Evolutionary conservation across 2,113 vertebrate genomes (phyloP).

Genomic region (Hepsetus odoe): DNA sequence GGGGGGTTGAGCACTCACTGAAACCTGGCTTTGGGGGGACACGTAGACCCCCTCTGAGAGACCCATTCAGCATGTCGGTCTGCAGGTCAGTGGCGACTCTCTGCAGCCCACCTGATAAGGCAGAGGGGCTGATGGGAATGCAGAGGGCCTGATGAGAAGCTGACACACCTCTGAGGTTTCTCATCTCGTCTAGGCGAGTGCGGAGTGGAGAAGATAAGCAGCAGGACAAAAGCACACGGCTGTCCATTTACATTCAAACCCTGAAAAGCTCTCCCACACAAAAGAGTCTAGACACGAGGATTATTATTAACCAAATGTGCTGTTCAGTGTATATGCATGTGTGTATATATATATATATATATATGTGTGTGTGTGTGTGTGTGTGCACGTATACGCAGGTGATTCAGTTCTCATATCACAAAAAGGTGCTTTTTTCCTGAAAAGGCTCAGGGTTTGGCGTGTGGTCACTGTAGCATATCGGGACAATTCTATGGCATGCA

Average conservation of each 20-base stretch:
- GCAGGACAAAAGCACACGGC: slow-evolving; percentile 39
- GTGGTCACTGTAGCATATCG: no score
- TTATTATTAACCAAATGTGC: background rate
- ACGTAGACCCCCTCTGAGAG: slow-evolving; percentile 53
- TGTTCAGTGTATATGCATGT: background rate
- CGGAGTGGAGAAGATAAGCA: slow-evolving; percentile 60
- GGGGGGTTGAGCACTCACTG: slow-evolving; percentile 15
- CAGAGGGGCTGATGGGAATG: slow-evolving; percentile 70
- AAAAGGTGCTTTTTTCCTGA: no score
- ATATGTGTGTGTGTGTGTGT: no score
- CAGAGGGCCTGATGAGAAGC: slow-evolving; percentile 62
- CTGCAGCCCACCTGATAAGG: slow-evolving; percentile 85
- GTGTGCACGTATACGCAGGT: no score
- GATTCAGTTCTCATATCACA: no score
- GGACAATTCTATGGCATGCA: no score
- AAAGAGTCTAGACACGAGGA: slow-evolving; percentile 36
- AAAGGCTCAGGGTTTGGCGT: no score
- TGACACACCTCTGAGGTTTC: slow-evolving; percentile 50
- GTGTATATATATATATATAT: background rate
- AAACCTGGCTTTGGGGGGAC: background rate
- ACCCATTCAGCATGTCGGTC: slow-evolving; percentile 66
- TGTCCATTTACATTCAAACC: slow-evolving; percentile 39
- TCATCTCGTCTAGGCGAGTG: slow-evolving; percentile 28
- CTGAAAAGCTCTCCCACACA: slow-evolving; percentile 35
- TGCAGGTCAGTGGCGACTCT: slow-evolving; percentile 76